Conservation (phyloP, 2,888 invertebrate species). For the Apotomis capreana region DNA sequence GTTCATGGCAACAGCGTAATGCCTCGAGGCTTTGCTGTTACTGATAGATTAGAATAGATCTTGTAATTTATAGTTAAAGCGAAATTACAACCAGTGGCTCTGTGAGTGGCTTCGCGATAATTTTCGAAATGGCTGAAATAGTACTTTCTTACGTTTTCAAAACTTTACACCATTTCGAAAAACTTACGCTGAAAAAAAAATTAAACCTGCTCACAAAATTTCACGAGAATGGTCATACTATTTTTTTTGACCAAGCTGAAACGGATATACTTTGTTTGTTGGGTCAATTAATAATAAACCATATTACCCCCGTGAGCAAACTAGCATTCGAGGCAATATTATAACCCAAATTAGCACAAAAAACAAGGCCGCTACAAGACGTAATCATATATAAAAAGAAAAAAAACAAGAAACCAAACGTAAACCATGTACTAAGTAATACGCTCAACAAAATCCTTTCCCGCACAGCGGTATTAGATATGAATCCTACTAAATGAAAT, state of each 20-base stretch:
- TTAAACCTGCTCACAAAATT: no score
- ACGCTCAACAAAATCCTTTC: constrained; percentile 47
- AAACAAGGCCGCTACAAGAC: constrained; percentile 14
- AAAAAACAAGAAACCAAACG: constrained; percentile 44
- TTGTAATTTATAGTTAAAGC: background rate
- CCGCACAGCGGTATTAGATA: constrained; percentile 54
- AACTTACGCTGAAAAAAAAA: no score
- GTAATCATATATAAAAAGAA: constrained; percentile 40
- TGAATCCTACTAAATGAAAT: constrained; percentile 64
- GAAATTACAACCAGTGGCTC: no score
- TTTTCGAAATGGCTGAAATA: no score
- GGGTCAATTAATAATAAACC: no score
- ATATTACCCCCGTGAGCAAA: no score
- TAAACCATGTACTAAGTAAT: constrained; percentile 48
- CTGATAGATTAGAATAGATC: background rate
- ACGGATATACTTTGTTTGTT: no score
- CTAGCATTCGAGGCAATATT: background rate
- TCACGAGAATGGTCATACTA: no score
- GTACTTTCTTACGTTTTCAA: no score
- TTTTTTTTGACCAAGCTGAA: no score
- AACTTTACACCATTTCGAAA: no score
- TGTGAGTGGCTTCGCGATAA: no score
- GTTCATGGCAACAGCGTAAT: background rate
- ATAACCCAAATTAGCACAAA: background rate
- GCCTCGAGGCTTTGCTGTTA: background rate